phyloP scores from a whole-genome alignment of 2,888 invertebrate species.

The Torymus aiolomorphi region DNA sequence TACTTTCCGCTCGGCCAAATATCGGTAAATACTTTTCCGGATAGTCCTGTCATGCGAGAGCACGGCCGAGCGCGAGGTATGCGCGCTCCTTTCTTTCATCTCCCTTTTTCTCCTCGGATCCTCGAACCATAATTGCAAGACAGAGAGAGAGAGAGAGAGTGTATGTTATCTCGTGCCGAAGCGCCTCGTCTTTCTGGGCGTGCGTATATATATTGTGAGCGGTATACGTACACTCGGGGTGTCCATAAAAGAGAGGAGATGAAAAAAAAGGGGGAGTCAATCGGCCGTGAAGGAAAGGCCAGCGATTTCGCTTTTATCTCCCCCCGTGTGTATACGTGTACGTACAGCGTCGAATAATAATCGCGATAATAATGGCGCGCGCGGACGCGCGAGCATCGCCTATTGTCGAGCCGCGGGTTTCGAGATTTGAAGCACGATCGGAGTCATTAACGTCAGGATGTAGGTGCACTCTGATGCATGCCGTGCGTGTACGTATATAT shows the following conservation, averaged over 20 bases:
- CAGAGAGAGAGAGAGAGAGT: too few species aligned
- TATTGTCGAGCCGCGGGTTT: too few species aligned
- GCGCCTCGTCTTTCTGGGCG: slow-evolving; percentile 48
- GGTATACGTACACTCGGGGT: background rate
- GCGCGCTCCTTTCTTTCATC: background rate
- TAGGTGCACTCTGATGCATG: too few species aligned
- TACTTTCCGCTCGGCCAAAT: slow-evolving; percentile 62
- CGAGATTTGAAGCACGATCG: background rate
- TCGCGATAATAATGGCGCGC: too few species aligned
- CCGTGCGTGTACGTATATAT: too few species aligned
- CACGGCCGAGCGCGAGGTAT: slow-evolving; percentile 28
- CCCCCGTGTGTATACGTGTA: background rate
- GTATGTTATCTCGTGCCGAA: background rate
- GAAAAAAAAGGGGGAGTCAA: slow-evolving; percentile 34
- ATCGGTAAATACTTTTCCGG: slow-evolving; percentile 58
- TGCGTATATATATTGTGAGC: background rate
- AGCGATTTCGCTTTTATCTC: slow-evolving; percentile 39
- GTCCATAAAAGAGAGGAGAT: slow-evolving; percentile 7
- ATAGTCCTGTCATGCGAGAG: slow-evolving; percentile 29
- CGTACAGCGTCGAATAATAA: background rate
- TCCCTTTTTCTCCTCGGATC: background rate
- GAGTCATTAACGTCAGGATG: slow-evolving; percentile 8
- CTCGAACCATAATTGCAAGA: too few species aligned
- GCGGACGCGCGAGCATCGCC: too few species aligned
- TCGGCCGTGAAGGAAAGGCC: slow-evolving; percentile 32